Conservation (phyloP, 2,888 invertebrate species). For the Agrilus cyanescens region DNA sequence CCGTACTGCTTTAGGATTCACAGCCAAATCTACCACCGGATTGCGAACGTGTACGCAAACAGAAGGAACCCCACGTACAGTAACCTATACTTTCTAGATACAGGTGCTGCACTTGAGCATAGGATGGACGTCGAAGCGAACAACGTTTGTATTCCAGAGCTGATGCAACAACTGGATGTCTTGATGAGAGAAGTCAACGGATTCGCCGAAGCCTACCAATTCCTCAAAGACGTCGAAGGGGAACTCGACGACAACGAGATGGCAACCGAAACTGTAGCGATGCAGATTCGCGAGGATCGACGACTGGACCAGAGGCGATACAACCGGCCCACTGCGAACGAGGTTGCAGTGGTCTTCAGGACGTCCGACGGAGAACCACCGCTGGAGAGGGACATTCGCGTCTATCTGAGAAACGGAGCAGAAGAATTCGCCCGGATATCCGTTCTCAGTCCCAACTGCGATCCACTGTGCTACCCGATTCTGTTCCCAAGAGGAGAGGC, state of each 20-base stretch:
- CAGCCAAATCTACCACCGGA: neutral
- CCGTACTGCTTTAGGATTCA: conserved; percentile 5
- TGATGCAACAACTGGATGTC: too few species aligned
- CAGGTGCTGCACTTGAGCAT: neutral
- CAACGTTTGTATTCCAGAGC: too few species aligned
- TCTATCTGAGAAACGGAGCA: neutral
- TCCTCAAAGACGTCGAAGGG: too few species aligned
- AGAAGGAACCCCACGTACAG: neutral
- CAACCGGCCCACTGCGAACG: conserved; percentile 14
- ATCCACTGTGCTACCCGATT: conserved; percentile 8
- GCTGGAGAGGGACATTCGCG: neutral
- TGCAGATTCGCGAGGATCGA: neutral
- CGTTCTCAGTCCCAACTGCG: neutral
- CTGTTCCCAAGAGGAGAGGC: conserved; percentile 7
- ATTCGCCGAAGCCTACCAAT: too few species aligned
- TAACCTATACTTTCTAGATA: neutral
- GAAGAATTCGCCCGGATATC: conserved; percentile 4
- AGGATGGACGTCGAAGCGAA: conserved; percentile 3
- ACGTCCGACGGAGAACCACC: neutral
- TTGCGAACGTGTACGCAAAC: neutral
- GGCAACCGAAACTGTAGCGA: too few species aligned
- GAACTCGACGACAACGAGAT: too few species aligned
- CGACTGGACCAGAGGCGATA: conserved; percentile 12
- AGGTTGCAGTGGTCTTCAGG: conserved; percentile 1
- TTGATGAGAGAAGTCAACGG: too few species aligned